Conservation (phyloP, 2,888 invertebrate species). For the Tromatobia lineatoria region DNA sequence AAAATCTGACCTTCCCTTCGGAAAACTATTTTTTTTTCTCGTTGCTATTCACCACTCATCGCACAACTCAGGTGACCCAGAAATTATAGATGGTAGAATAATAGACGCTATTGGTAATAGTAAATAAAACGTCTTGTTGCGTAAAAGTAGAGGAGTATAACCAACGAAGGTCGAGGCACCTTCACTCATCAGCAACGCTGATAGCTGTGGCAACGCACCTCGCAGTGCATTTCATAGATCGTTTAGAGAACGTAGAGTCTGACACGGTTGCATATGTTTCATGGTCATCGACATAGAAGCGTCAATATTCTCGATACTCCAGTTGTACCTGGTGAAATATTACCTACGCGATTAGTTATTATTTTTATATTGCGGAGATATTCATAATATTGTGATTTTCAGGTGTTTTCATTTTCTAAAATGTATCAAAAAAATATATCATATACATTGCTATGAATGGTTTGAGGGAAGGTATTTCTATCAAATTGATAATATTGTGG, state of each 20-base stretch:
- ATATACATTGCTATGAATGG: no score
- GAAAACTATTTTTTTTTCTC: slow-evolving; percentile 15
- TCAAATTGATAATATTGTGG: not conserved
- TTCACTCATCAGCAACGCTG: slow-evolving; percentile 67
- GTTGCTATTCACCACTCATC: not conserved
- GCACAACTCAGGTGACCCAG: slow-evolving; percentile 51
- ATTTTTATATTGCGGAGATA: not conserved
- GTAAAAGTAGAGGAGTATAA: slow-evolving; percentile 43
- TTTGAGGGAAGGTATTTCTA: not conserved
- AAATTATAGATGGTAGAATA: slow-evolving; percentile 41
- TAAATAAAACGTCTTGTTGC: slow-evolving; percentile 62
- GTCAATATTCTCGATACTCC: slow-evolving; percentile 61
- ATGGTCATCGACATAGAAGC: slow-evolving; percentile 64
- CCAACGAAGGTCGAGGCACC: slow-evolving; percentile 65
- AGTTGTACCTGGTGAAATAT: slow-evolving; percentile 36
- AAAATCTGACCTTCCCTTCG: slow-evolving; percentile 52
- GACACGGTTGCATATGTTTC: slow-evolving; percentile 67
- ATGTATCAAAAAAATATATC: no score
- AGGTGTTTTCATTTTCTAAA: no score
- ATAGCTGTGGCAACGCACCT: slow-evolving; percentile 58
- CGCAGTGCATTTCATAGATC: slow-evolving; percentile 55
- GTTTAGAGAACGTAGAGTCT: slow-evolving; percentile 50
- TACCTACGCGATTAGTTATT: slow-evolving; percentile 7
- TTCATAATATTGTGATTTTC: not conserved
- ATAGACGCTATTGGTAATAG: slow-evolving; percentile 51